Evolutionary conservation across 2,888 invertebrate genomes (phyloP), one percentile per base, ranked within the genome.

Genomic region (Notocelia uddmanniana): DNA sequence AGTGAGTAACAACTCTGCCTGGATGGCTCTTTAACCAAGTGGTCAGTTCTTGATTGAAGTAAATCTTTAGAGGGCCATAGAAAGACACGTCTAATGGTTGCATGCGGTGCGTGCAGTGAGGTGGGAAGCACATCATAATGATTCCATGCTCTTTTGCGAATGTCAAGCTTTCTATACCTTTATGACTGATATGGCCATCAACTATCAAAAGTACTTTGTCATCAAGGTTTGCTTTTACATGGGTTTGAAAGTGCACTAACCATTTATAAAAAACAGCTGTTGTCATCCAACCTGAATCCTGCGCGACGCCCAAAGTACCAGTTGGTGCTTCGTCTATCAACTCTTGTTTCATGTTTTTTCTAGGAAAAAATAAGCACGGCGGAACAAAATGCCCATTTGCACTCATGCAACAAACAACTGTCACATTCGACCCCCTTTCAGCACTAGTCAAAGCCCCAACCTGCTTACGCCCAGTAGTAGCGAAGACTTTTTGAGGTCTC

Each of bases 371-470:
- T 21, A 90, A 76, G 13, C 79, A 78, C 6, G 89, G 89, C 19
- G 86, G 85, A 67, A 88, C 68, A 37, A 76, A 78, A 58, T 62
- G 34, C 1, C 76, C 59, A 59, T 26, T 31, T 26, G 68, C 50
- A 31, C 23, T 68, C 15, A 50, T 81, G 60, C 81, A 82, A 69
- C 81, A 78, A 52, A 81, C 81, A 11, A 84, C 77, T 34, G 88
- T 89, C 18, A 86, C 79, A 37, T 85, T 74, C 31, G 78, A 76
- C 21, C 87, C 85, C 68, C 83, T 78, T 79, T 89, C 87, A 34
- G 84, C 87, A 64, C 85, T 86, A 26, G 84, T 86, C 15, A 88
- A 26, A 62, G 76, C 73, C 8, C 83, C 87, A 55, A 91, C 83
- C 78, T 89, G 87, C 67, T 89, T 90, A 41, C 79, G 74, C 6